These are phyloP conservation scores for Microtus montanus DNA, from an alignment of 2,113 vertebrate species.

Conservation along the genomic window DNA sequence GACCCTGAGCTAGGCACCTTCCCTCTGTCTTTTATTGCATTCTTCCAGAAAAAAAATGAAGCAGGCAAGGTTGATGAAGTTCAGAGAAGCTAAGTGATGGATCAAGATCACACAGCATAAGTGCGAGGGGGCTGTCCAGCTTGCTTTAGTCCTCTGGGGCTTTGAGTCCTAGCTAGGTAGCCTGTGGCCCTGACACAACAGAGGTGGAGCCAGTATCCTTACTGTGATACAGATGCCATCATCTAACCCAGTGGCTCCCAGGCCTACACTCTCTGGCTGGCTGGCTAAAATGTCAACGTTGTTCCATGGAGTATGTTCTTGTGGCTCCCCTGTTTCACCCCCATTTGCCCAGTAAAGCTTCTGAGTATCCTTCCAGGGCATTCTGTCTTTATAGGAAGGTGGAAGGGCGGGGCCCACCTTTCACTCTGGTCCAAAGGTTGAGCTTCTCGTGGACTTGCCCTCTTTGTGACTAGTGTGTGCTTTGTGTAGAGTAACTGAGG, in stretches of 20 bases:
- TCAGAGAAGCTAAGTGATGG: background rate
- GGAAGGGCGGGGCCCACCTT: background rate
- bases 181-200: background rate
- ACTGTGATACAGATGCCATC: background rate
- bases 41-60: background rate
- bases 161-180: background rate
- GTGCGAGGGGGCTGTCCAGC: too few species aligned
- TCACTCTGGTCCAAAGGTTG: background rate
- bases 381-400: background rate
- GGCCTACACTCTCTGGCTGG: background rate
- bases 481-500: background rate
- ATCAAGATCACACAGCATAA: background rate
- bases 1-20: background rate
- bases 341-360: background rate
- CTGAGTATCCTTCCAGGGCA: background rate
- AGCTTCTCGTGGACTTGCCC: background rate
- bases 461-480: background rate
- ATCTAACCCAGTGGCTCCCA: background rate
- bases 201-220: too few species aligned
- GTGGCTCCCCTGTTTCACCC: accelerated
- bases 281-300: accelerated
- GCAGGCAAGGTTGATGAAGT: background rate
- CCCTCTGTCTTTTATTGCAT: background rate
- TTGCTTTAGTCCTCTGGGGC: too few species aligned
- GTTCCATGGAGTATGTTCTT: accelerated